Evolutionary conservation across 2,888 invertebrate species (phyloP).

Genomic region (Plebejus argus): DNA sequence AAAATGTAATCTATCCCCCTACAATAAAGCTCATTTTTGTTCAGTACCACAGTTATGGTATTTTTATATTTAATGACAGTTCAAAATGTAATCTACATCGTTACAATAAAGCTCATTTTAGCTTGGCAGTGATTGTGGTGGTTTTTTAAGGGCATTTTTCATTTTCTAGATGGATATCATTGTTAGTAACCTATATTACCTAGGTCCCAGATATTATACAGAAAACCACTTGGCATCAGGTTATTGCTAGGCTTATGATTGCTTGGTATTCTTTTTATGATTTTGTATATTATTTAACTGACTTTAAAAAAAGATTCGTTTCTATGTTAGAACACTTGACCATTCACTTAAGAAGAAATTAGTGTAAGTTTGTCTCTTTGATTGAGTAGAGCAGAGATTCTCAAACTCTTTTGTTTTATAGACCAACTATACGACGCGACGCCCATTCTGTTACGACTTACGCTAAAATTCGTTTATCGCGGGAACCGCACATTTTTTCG

Average conservation of each 20-base stretch:
- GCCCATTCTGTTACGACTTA: no score
- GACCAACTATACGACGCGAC: no score
- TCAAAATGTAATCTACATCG: background rate
- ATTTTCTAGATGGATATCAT: slow-evolving; percentile 43
- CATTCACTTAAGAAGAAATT: no score
- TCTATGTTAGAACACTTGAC: no score
- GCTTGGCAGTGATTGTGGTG: slow-evolving; percentile 39
- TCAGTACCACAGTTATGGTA: background rate
- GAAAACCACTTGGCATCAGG: background rate
- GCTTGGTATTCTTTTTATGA: background rate
- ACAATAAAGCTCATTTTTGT: background rate
- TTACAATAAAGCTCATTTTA: slow-evolving; percentile 27
- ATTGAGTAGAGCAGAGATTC: no score
- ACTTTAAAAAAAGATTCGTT: no score
- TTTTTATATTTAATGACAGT: background rate
- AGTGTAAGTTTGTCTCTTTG: no score
- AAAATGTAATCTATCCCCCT: background rate
- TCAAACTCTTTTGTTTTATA: no score
- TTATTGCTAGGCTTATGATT: background rate
- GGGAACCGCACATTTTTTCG: no score
- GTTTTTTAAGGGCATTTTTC: slow-evolving; percentile 44
- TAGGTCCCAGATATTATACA: slow-evolving; percentile 5
- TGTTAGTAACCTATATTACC: slow-evolving; percentile 39
- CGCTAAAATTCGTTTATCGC: no score
- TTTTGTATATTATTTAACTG: background rate